Conservation (phyloP, 2,888 invertebrate species). For the Helobdella robusta region DNA sequence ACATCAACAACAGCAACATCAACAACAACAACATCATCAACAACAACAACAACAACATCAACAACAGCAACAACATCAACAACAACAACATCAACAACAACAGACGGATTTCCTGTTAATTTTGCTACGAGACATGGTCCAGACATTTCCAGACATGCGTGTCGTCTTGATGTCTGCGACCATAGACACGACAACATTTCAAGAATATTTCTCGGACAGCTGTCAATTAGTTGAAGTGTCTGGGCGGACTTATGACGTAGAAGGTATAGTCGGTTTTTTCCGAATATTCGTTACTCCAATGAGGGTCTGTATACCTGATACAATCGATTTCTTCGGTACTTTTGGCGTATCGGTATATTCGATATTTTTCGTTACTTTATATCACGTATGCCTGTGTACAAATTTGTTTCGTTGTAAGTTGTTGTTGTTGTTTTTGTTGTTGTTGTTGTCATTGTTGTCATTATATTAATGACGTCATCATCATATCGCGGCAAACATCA, state of each 20-base stretch:
- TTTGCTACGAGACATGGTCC: constrained; percentile 85
- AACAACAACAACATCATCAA: no score
- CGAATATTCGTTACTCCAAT: neutral
- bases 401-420: no score
- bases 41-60: no score
- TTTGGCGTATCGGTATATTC: neutral
- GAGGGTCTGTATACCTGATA: neutral
- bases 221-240: constrained; percentile 83
- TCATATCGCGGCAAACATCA: neutral
- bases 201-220: constrained; percentile 78
- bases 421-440: neutral
- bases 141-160: constrained; percentile 77
- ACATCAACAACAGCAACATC: no score
- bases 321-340: neutral
- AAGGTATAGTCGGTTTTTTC: constrained; percentile 41
- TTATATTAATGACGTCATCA: neutral
- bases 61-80: no score
- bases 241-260: constrained; percentile 76
- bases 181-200: constrained; percentile 84
- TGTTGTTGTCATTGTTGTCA: constrained; percentile 1
- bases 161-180: constrained; percentile 97
- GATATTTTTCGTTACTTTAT: no score
- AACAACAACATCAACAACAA: neutral
- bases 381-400: no score
- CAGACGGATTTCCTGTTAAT: constrained; percentile 86